These are phyloP conservation scores for Ormyrus rosae DNA, from an alignment of 2,888 invertebrate species.

Conservation along the genomic window DNA sequence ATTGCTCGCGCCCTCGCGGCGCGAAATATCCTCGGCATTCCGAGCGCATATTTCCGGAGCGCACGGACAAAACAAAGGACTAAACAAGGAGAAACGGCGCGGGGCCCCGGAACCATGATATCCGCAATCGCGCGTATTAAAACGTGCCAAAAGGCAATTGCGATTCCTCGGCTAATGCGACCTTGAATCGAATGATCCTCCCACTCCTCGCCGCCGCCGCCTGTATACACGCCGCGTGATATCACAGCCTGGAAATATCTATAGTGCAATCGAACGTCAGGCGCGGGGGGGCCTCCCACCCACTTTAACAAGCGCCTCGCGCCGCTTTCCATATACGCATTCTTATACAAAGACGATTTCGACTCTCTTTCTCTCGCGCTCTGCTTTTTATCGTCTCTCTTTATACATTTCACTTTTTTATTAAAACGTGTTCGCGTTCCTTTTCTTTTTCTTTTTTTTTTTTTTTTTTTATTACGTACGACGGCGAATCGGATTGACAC, in stretches of 20 bases:
- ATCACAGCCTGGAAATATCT: constrained; percentile 34
- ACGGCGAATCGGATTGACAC: neutral
- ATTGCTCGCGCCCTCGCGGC: no score
- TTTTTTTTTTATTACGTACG: no score
- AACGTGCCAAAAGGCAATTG: constrained; percentile 48
- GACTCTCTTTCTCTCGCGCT: neutral
- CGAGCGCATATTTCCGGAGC: neutral
- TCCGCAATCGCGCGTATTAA: constrained; percentile 35
- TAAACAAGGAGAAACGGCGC: neutral
- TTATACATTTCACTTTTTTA: constrained; percentile 21
- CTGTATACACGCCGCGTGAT: constrained; percentile 3
- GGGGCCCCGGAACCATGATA: neutral
- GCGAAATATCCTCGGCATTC: no score
- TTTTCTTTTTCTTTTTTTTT: neutral
- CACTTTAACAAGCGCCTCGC: constrained; percentile 8
- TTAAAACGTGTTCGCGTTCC: constrained; percentile 23
- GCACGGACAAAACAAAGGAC: neutral
- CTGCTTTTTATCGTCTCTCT: constrained; percentile 10
- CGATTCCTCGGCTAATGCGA: constrained; percentile 33
- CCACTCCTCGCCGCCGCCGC: neutral
- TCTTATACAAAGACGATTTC: neutral
- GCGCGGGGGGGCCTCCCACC: constrained; percentile 23
- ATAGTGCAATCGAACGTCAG: constrained; percentile 33
- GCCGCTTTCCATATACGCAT: no score
- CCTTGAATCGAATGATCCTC: constrained; percentile 44